Percentiles rank a stretch among this genome's conserved stretches.
Evolutionary conservation across 2,888 invertebrate genomes (phyloP).

Genomic region (Netelia inedita): DNA sequence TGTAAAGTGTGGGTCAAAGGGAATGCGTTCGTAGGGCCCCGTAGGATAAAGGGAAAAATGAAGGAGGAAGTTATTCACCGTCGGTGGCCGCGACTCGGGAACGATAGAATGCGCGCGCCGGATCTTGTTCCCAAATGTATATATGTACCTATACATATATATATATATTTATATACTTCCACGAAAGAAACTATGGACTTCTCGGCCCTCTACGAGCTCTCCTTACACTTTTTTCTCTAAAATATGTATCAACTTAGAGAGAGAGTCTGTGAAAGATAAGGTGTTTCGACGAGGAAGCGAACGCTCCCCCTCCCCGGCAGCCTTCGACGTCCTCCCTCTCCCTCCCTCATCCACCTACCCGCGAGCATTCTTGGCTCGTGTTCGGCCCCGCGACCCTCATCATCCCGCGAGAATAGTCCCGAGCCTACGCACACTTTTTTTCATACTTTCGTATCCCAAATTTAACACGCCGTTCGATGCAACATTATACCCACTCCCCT

Average conservation of each 20-base stretch:
- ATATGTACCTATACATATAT: conserved; percentile 13
- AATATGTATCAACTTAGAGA: conserved; percentile 58
- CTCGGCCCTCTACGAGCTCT: conserved; percentile 14
- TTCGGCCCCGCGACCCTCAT: conserved; percentile 5
- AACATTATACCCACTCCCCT: not conserved
- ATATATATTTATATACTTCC: conserved; percentile 12
- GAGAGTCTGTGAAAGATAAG: conserved; percentile 41
- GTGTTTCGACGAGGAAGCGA: conserved; percentile 43
- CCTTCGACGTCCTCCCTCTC: conserved; percentile 20
- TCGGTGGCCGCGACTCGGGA: conserved; percentile 59
- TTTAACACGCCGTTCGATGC: not conserved
- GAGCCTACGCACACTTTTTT: conserved; percentile 23
- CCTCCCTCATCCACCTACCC: not conserved
- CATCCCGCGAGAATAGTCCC: conserved; percentile 24
- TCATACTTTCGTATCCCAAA: conserved; percentile 1
- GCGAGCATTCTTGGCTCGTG: not conserved
- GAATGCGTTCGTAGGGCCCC: conserved; percentile 67
- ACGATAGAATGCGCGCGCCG: not conserved
- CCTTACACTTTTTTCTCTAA: conserved; percentile 33
- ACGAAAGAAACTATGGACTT: conserved; percentile 39
- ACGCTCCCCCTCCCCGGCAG: conserved; percentile 35
- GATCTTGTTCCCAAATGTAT: conserved; percentile 13
- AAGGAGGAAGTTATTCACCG: conserved; percentile 71
- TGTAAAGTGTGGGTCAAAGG: conserved; percentile 73
- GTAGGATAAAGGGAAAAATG: conserved; percentile 33